Evolutionary conservation across 2,888 invertebrate species (phyloP).

Genomic region (Acrocyrtus sp.): DNA sequence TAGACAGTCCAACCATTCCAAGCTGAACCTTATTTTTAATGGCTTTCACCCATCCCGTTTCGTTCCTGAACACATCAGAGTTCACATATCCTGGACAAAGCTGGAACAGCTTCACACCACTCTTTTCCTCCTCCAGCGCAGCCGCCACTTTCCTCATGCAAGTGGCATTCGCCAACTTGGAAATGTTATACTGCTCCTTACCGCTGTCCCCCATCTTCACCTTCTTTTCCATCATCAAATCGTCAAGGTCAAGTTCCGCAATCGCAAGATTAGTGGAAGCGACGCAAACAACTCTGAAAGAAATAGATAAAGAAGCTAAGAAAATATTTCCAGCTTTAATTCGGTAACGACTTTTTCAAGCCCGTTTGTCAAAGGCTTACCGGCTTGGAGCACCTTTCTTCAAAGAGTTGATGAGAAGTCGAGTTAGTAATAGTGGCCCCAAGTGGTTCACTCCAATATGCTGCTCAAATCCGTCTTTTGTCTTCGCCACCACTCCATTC

Average conservation of each 20-base stretch:
- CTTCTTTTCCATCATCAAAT: constrained; percentile 58
- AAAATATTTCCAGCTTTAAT: constrained; percentile 11
- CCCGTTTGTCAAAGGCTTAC: constrained; percentile 30
- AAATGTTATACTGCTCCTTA: constrained; percentile 63
- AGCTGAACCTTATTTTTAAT: constrained; percentile 10
- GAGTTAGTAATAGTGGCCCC: constrained; percentile 69
- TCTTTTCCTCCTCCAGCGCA: constrained; percentile 23
- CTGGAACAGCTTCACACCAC: constrained; percentile 62
- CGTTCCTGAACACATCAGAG: constrained; percentile 65
- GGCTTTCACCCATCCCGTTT: constrained; percentile 13
- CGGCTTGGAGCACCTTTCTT: constrained; percentile 63
- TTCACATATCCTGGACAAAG: constrained; percentile 65
- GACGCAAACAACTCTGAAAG: constrained; percentile 63
- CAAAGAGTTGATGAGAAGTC: constrained; percentile 66
- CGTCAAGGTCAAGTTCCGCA: constrained; percentile 62
- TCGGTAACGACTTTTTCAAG: neutral
- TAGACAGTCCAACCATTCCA: constrained; percentile 30
- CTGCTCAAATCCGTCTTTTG: constrained; percentile 66
- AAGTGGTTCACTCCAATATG: constrained; percentile 67
- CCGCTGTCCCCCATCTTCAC: constrained; percentile 51
- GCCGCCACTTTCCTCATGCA: constrained; percentile 63
- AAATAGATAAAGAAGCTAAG: neutral
- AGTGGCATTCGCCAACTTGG: constrained; percentile 65
- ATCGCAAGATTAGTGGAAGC: constrained; percentile 63
- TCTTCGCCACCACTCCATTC: constrained; percentile 45